phyloP scores from a whole-genome alignment of 2,797 vertebrate species.

The Catamblyrhynchus diadema region DNA sequence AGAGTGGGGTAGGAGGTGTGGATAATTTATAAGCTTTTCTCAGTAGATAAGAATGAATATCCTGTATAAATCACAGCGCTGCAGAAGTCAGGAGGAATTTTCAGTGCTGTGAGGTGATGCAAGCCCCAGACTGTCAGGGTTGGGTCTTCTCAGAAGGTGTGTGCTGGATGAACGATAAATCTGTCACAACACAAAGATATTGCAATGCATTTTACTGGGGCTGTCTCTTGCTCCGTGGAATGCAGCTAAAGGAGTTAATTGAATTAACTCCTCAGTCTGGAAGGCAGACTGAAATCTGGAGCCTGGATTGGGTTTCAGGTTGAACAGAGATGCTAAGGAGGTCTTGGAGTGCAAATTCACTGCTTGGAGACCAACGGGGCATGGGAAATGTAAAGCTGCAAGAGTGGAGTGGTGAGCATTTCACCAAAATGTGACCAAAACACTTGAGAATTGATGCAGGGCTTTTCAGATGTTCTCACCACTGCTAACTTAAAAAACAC shows the following conservation, averaged over 20 bases:
- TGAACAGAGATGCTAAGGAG: background rate
- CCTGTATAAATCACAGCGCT: background rate
- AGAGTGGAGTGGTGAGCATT: background rate
- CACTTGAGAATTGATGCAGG: background rate
- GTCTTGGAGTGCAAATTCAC: background rate
- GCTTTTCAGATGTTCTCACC: background rate
- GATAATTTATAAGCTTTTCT: constrained; percentile 11
- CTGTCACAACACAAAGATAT: background rate
- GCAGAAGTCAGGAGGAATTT: background rate
- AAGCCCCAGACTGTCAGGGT: background rate
- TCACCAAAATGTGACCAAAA: background rate
- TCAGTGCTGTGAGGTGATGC: background rate
- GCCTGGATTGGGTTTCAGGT: background rate
- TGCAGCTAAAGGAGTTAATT: background rate
- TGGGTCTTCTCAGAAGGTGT: background rate
- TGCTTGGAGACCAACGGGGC: accelerated
- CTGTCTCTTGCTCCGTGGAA: background rate
- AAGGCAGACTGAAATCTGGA: background rate
- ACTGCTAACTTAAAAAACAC: accelerated
- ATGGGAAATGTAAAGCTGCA: background rate
- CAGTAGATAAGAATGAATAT: constrained; percentile 1
- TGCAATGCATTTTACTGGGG: accelerated
- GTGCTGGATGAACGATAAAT: background rate
- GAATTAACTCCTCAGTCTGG: background rate
- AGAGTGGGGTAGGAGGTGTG: background rate